Base-by-base conservation (phyloP, 2,797 vertebrate species). In the Cossypha niveicapilla region DNA sequence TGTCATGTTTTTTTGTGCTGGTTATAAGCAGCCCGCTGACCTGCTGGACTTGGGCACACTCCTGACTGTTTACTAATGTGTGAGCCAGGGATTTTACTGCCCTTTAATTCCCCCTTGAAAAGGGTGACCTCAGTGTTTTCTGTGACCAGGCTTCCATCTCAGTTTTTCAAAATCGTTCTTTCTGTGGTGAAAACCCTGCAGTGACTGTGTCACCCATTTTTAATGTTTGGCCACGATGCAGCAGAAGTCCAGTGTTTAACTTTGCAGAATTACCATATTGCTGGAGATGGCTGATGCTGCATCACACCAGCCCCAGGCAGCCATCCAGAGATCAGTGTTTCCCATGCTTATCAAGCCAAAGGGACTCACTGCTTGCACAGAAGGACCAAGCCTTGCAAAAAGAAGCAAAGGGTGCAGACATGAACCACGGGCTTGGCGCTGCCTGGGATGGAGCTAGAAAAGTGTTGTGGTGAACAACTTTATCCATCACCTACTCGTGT, bases 301-400 rank as follows among this genome's bases (percentile, higher is more conserved):
- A 42, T 9, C 3, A 0, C 47, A 25, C 5, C 57, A n/a, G 7
- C 15, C 15, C 39, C 30, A 6, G 72, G 58, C 57, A 75, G 39
- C 32, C 30, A 9, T 5, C 30, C 18, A 4, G 35, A 76, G 48
- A 72, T 58, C 44, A 3, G 67, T 0, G 0, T 17, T 82, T 45
- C 39, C 62, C 18, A 0, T 2, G 2, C n/a, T 50, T 37, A 9
- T 34, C 19, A 10, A 42, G 21, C 65, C 4, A 3, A 24, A 42
- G n/a, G 75, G 45, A 54, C 48, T 62, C 56, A 22, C 19, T 30
- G 71, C 28, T 67, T 9, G 35, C 18, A 16, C 28, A 4, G 23
- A 27, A 48, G 50, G 45, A 39, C 41, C 56, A 21, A 34, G 24
- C 86, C 42, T 51, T 45, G 47, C 42, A 45, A 32, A 58, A 53